Evolutionary conservation across 2,888 invertebrate species (phyloP).

Genomic region (Xestia ashworthii): DNA sequence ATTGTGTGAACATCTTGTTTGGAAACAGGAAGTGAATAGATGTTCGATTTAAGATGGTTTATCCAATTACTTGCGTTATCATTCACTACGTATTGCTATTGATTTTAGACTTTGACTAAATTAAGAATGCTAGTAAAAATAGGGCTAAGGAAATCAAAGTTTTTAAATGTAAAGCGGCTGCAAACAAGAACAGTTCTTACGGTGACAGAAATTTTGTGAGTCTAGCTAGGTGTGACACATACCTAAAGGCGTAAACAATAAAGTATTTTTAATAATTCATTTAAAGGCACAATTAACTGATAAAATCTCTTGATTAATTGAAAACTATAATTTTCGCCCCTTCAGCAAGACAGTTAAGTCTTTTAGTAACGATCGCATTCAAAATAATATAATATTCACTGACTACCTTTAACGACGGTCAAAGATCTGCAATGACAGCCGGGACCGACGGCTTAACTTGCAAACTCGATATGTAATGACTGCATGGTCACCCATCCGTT

Average conservation of each 20-base stretch:
- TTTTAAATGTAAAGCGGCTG: no score
- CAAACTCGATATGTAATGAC: no score
- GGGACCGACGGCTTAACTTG: no score
- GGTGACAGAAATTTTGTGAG: no score
- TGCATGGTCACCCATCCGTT: no score
- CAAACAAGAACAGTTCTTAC: no score
- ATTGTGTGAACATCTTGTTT: constrained; percentile 19
- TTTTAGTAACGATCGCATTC: neutral
- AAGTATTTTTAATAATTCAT: no score
- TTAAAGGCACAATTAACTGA: neutral
- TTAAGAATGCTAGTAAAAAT: neutral
- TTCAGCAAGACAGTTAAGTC: neutral
- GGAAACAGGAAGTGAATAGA: neutral
- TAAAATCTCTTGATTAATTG: neutral
- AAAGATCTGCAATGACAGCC: no score
- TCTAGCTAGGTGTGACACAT: no score
- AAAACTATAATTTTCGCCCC: neutral
- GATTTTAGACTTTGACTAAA: neutral
- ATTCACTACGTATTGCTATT: neutral
- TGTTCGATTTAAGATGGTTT: neutral
- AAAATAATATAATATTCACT: neutral
- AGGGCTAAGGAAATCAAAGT: no score
- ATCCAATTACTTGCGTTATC: neutral
- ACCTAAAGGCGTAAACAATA: no score
- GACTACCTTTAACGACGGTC: no score